phyloP scores from a whole-genome alignment of 2,797 vertebrate genomes.

The Neomorphus geoffroyi region DNA sequence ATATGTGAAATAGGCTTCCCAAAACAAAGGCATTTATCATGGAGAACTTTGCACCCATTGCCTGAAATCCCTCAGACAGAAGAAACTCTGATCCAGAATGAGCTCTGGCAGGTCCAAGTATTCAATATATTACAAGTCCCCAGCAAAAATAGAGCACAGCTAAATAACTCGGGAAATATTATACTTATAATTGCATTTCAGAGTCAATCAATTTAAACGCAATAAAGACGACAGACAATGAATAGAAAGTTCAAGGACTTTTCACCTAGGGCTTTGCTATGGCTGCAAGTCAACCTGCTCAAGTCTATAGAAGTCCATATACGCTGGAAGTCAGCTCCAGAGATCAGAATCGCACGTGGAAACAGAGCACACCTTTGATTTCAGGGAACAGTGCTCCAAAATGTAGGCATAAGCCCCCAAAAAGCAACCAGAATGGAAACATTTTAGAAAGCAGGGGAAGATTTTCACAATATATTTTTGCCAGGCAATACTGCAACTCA shows the following conservation, averaged over 20 bases:
- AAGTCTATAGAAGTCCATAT: neutral
- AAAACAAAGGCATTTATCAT: neutral
- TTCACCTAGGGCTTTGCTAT: slow-evolving; percentile 38
- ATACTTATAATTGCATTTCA: slow-evolving; percentile 22
- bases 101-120: neutral
- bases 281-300: neutral
- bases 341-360: neutral
- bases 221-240: slow-evolving; percentile 62
- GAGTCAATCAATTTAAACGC: slow-evolving; percentile 59
- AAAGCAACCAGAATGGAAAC: neutral
- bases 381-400: neutral
- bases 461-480: slow-evolving; percentile 12
- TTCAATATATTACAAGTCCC: neutral
- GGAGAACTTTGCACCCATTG: neutral
- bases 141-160: slow-evolving; percentile 36
- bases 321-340: neutral
- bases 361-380: neutral
- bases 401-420: neutral
- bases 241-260: slow-evolving; percentile 66
- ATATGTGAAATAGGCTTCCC: neutral
- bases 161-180: slow-evolving; percentile 53
- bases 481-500: neutral
- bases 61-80: neutral
- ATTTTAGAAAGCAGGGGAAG: neutral
- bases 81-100: neutral